Conservation (phyloP, 1,140 invertebrate genomes). For the Panagrolaimus sp. region DNA sequence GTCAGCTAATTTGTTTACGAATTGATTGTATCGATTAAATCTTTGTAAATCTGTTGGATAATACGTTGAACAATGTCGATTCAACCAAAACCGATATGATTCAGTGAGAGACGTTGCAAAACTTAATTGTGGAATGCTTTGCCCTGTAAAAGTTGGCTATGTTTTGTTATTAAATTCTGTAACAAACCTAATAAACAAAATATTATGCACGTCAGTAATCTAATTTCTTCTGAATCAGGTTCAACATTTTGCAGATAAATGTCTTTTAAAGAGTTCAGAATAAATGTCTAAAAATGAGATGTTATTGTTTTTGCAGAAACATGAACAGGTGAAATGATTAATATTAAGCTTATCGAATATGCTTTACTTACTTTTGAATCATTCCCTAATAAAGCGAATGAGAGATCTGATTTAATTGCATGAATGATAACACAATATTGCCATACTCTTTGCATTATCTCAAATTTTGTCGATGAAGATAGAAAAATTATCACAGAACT, state of each 20-base stretch:
- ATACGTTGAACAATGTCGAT: conserved; percentile 18
- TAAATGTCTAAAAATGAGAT: conserved; percentile 16
- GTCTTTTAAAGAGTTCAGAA: conserved; percentile 5
- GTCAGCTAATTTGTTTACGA: background rate
- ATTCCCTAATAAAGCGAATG: too few species aligned
- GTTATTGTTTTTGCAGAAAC: conserved; percentile 1
- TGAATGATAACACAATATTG: conserved; percentile 23
- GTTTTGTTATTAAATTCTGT: background rate
- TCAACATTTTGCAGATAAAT: background rate
- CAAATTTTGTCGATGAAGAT: conserved; percentile 12
- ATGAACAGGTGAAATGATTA: background rate
- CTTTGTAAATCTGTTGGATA: conserved; percentile 14
- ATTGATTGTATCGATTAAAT: background rate
- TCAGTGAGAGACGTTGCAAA: conserved; percentile 22
- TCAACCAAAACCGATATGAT: conserved; percentile 22
- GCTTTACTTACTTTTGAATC: too few species aligned
- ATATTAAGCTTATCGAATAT: background rate
- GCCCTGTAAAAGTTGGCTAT: background rate
- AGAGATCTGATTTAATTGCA: background rate
- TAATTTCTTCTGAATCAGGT: conserved; percentile 26
- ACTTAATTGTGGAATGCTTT: background rate
- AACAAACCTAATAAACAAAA: conserved; percentile 27
- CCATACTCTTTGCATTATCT: conserved; percentile 24
- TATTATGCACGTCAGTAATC: conserved; percentile 30
- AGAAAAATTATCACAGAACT: conserved; percentile 29